Evolutionary conservation across 2,888 invertebrate genomes (phyloP), one percentile per base, ranked within the genome.

Genomic region (Morpho deidamia): DNA sequence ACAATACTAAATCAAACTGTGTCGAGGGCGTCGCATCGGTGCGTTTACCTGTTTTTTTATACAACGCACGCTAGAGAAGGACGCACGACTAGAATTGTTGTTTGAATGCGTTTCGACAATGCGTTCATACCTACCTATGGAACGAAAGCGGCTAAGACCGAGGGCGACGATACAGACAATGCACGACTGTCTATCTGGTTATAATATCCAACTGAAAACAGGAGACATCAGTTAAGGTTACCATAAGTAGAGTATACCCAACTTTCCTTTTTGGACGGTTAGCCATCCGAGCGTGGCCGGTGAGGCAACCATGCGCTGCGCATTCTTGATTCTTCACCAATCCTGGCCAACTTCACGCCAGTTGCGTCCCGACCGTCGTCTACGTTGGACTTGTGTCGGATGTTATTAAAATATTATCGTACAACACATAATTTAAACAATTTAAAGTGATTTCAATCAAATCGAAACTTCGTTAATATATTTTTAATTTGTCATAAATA

Each of bases 271-370:
- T 80, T 72, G 69, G 81, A 67, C 76, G 85, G 74, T 60, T 70
- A 76, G 67, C 71, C 69, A 73, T 69, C 71, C 74, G 77, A 83
- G 81, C 81, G 80, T 75, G 79, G 76, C 77, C 83, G 83, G 84
- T 81, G 84, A 80, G 79, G 85, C 87, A 82, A 84, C 87, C 80
- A 83, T 89, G 88, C 88, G 88, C 87, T 71, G 84, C 86, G 86
- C 88, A 88, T 69, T 69, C 69, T 66, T 67, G 62, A 53, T 82
- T 84, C 87, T 82, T 83, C 78, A 81, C 85, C 84, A 82, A 82
- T 82, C 82, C 78, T 72, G 65, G 70, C 72, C 71, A 81, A 87
- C 89, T 87, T 86, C 87, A 85, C 73, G 81, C 72, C 83, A 89
- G 88, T 89, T 84, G 78, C 78, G 77, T 77, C 73, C 77, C 74